These are phyloP conservation scores for Nothura maculosa DNA, from an alignment of 2,797 vertebrate species.

Conservation along the genomic window DNA sequence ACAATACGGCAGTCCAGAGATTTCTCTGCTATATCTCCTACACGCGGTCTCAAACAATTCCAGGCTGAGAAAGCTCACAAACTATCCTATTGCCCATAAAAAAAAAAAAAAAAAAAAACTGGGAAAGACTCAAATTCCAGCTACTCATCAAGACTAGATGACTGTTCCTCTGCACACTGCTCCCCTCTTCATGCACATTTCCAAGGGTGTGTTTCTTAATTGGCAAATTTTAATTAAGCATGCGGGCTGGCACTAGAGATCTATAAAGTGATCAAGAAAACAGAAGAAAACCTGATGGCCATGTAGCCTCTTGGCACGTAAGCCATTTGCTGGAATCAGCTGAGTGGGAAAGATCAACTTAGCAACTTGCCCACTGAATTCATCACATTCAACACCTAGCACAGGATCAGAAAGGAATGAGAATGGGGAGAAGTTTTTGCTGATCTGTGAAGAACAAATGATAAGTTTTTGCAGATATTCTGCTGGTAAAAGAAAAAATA, in stretches of 20 bases:
- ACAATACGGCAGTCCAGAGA: not conserved
- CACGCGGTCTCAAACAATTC: not conserved
- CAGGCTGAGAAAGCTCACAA: not conserved
- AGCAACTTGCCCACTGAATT: not conserved
- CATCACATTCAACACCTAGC: not conserved
- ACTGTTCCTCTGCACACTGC: not conserved
- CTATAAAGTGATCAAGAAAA: not conserved
- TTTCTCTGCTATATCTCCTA: not conserved
- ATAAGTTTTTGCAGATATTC: not conserved
- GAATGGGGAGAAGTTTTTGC: not conserved
- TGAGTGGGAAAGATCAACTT: not conserved
- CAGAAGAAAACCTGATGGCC: not conserved
- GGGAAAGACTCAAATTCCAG: too few relatives aligned
- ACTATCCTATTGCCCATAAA: not conserved
- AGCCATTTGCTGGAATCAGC: not conserved
- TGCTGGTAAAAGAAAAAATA: not conserved
- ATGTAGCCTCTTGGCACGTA: not conserved
- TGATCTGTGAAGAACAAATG: rapidly evolving
- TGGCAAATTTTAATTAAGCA: not conserved
- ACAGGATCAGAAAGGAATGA: not conserved
- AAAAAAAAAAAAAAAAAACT: not conserved
- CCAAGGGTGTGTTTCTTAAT: rapidly evolving
- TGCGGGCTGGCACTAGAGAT: rapidly evolving
- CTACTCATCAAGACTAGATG: not conserved
- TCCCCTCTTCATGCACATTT: not conserved